Evolutionary conservation across 2,888 invertebrate species (phyloP), one percentile per base, ranked within the genome.

Genomic region (Erebia palarica): DNA sequence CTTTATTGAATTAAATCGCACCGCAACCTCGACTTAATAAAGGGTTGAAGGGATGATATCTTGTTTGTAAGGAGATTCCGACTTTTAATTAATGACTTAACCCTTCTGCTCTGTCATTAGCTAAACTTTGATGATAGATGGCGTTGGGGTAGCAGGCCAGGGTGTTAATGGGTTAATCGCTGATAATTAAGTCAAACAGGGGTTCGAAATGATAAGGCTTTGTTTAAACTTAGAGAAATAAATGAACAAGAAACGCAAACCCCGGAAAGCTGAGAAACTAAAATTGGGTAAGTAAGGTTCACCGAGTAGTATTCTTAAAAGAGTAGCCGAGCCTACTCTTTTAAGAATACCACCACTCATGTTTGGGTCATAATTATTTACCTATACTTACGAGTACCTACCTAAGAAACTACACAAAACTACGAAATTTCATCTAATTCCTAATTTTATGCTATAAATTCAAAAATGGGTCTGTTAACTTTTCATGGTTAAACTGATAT

Each of bases 1-100:
- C 87, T 86, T 92, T 91, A 92, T 92, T 93, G 89, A 92, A 92
- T 92, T 91, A 92, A 86, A 86, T 79, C 85, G 85, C 82, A 82
- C 84, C 79, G 79, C 80, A 78, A 81, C 80, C 76, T 79, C 78
- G 76, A 78, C 80, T 84, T 82, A 84, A 84, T 82, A 85, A 87
- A 89, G 92, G 92, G 91, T 89, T 90, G 82, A 72, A 82, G 84
- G 86, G 89, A 87, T 89, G 88, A 89, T 91, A 90, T 87, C 86
- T 87, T 86, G 83, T 86, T 91, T 90, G 89, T 84, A 85, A 91
- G 92, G 85, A 85, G 88, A 88, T 87, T 86, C 87, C 82, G 78
- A 78, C 81, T 83, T 84, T 86, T 91, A 91, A 92, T 92, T 92
- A 92, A 92, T 89, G 86, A 85, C 85, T 85, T 81, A 78, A 81